These are phyloP conservation scores for Phymastichus coffea DNA, from an alignment of 1,140 invertebrate species.

Conservation along the genomic window DNA sequence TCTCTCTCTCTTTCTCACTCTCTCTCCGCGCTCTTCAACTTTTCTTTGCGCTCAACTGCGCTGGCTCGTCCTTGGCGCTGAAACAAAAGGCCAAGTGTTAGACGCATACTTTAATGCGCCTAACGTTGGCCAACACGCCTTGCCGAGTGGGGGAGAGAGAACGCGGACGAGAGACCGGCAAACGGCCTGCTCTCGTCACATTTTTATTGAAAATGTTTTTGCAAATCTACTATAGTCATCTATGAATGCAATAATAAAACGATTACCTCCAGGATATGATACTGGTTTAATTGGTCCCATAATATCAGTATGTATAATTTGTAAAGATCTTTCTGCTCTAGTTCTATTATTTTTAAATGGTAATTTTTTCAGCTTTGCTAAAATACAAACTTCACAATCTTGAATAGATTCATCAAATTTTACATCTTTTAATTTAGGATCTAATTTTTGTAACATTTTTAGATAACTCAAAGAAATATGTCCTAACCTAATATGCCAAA, in stretches of 20 bases:
- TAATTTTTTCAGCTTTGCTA: constrained; percentile 13
- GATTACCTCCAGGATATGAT: constrained; percentile 3
- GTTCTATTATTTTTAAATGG: constrained; percentile 15
- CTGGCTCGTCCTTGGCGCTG: too few species aligned
- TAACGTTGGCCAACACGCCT: too few species aligned
- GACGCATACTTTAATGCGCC: too few species aligned
- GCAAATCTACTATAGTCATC: constrained; percentile 19
- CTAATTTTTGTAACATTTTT: constrained; percentile 20
- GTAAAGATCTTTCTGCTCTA: constrained; percentile 2
- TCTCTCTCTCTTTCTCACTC: too few species aligned
- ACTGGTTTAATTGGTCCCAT: constrained; percentile 20
- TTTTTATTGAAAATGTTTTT: constrained; percentile 1
- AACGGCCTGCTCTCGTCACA: too few species aligned
- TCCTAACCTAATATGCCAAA: constrained; percentile 30
- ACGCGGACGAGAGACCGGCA: too few species aligned
- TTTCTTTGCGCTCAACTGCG: too few species aligned
- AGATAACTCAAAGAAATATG: constrained; percentile 23
- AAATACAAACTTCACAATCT: constrained; percentile 22
- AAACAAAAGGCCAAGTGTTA: too few species aligned
- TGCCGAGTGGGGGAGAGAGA: too few species aligned
- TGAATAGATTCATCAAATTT: constrained; percentile 22
- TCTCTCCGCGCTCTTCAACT: too few species aligned
- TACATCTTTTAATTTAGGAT: constrained; percentile 9
- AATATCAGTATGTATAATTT: constrained; percentile 22
- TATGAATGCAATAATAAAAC: constrained; percentile 17